phyloP scores from a whole-genome alignment of 2,888 invertebrate species.

The Heliconius ismenius region DNA sequence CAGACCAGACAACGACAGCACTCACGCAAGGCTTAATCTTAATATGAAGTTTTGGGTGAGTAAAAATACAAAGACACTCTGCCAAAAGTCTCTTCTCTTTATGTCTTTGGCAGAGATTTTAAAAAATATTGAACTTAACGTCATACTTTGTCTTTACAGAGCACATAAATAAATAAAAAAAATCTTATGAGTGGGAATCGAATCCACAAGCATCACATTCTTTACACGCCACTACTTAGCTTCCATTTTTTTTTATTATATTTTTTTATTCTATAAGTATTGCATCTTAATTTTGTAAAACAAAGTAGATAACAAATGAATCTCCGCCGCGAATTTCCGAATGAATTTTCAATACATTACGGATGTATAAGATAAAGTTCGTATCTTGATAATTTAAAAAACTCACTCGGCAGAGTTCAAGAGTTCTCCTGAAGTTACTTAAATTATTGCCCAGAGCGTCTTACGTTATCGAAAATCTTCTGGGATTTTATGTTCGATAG shows the following conservation, averaged over 20 bases:
- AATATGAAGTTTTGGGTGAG: background rate
- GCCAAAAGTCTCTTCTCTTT: too few species aligned
- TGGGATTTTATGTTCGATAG: slow-evolving; percentile 34
- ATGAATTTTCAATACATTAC: slow-evolving; percentile 33
- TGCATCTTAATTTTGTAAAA: background rate
- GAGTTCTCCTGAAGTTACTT: slow-evolving; percentile 45
- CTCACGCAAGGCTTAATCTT: slow-evolving; percentile 14
- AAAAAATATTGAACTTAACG: too few species aligned
- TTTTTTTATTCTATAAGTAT: background rate
- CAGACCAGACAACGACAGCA: background rate
- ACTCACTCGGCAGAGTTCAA: slow-evolving; percentile 37
- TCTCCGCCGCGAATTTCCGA: slow-evolving; percentile 13
- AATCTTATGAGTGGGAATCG: too few species aligned
- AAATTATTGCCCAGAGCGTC: slow-evolving; percentile 46
- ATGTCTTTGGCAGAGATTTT: too few species aligned
- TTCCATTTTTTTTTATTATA: too few species aligned
- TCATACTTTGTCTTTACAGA: too few species aligned
- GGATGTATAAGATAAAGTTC: slow-evolving; percentile 37
- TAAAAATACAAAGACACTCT: too few species aligned
- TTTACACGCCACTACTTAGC: too few species aligned
- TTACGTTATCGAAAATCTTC: slow-evolving; percentile 46
- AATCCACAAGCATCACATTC: too few species aligned
- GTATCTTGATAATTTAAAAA: slow-evolving; percentile 44
- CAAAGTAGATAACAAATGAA: slow-evolving; percentile 4
- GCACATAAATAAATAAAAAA: too few species aligned